These are phyloP conservation scores for Calypte anna DNA, from an alignment of 2,113 vertebrate species.

Conservation along the genomic window DNA sequence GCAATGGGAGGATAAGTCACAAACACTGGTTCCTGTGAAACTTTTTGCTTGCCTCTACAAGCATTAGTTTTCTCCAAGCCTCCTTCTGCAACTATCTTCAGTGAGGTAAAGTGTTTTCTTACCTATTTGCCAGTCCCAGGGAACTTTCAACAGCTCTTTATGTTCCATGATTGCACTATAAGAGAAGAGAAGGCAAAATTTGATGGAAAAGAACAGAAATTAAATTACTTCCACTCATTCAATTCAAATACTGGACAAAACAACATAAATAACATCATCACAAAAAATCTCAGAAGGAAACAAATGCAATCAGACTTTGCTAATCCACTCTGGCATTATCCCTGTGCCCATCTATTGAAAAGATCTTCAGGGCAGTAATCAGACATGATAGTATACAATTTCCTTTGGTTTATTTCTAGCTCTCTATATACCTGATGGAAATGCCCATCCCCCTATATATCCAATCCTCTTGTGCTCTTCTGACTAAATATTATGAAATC, in stretches of 20 bases:
- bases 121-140: constrained; percentile 98
- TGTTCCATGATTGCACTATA: constrained; percentile 95
- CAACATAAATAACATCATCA: constrained; percentile 13
- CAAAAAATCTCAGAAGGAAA: neutral
- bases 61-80: neutral
- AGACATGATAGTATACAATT: neutral
- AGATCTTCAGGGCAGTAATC: constrained; percentile 14
- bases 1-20: neutral
- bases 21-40: neutral
- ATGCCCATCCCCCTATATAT: neutral
- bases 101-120: constrained; percentile 58
- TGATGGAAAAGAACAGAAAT: constrained; percentile 24
- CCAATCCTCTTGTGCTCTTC: neutral
- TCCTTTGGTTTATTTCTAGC: neutral
- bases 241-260: constrained; percentile 24
- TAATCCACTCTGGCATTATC: neutral
- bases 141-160: constrained; percentile 93
- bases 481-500: neutral
- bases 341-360: neutral
- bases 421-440: neutral
- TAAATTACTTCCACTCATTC: constrained; percentile 6
- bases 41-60: neutral
- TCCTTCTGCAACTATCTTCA: neutral
- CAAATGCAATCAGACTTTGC: constrained; percentile 16
- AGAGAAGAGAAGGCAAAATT: constrained; percentile 60